phyloP scores from a whole-genome alignment of 2,797 vertebrate species.

The Tachyglossus aculeatus region DNA sequence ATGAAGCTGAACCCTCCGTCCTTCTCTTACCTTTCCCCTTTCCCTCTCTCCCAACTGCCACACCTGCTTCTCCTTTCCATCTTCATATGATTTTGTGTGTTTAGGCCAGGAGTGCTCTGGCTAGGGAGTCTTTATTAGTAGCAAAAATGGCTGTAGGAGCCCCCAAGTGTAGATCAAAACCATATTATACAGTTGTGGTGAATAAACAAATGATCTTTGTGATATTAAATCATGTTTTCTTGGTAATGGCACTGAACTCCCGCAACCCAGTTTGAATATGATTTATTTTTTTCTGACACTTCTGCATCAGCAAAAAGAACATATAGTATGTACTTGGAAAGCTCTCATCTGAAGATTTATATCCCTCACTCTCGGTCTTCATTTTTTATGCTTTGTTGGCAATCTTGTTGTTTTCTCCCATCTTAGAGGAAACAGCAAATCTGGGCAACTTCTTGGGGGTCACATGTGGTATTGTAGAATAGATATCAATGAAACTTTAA shows the following conservation, averaged over 20 bases:
- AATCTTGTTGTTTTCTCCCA: constrained; percentile 8
- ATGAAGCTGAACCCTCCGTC: no score
- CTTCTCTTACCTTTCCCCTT: no score
- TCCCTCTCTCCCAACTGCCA: no score
- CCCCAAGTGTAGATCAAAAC: constrained; percentile 2
- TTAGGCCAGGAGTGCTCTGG: constrained; percentile 16
- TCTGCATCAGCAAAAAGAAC: neutral
- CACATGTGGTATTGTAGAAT: neutral
- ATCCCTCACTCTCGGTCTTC: constrained; percentile 24
- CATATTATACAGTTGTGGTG: constrained; percentile 13
- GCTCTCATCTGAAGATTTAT: constrained; percentile 14
- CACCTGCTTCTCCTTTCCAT: constrained; percentile 9
- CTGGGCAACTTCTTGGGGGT: constrained; percentile 18
- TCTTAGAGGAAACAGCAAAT: constrained; percentile 45
- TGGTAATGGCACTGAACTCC: constrained; percentile 17
- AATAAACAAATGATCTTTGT: constrained; percentile 24
- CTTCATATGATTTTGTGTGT: constrained; percentile 28
- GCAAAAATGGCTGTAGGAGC: constrained; percentile 34
- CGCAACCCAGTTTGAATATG: neutral
- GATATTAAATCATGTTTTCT: constrained; percentile 2
- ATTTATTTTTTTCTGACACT: constrained; percentile 26
- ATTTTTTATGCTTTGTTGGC: neutral
- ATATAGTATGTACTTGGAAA: constrained; percentile 13
- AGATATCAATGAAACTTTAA: no score
- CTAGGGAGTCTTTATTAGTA: constrained; percentile 7